These are phyloP conservation scores for Latrodectus hesperus DNA, from an alignment of 2,888 invertebrate species.

Conservation along the genomic window DNA sequence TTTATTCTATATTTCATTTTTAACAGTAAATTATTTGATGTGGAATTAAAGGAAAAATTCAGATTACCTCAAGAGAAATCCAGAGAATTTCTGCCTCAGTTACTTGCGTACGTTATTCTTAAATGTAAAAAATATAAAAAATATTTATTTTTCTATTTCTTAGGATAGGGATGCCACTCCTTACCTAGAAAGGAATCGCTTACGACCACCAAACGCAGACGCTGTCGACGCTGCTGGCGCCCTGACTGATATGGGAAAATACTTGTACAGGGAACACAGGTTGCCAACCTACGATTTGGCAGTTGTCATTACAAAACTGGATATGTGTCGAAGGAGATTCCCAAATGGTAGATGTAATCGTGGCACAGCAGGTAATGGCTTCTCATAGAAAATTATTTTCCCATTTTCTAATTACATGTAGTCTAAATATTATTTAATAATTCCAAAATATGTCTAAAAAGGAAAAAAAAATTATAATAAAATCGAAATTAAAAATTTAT, in stretches of 20 bases:
- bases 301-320: constrained; percentile 97
- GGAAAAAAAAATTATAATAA: no score
- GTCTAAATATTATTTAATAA: neutral
- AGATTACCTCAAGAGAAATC: no score
- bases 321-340: constrained; percentile 97
- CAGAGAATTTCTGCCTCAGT: no score
- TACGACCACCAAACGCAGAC: constrained; percentile 83
- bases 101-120: no score
- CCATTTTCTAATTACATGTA: neutral
- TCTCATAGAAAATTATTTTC: neutral
- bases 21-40: no score
- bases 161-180: constrained; percentile 96
- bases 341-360: constrained; percentile 97
- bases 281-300: constrained; percentile 96
- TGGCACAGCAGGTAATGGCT: constrained; percentile 93
- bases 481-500: no score
- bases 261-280: constrained; percentile 93
- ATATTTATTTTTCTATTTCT: neutral
- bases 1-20: no score
- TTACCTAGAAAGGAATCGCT: constrained; percentile 93
- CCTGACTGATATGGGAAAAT: constrained; percentile 97
- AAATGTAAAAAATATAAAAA: neutral
- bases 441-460: no score
- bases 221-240: constrained; percentile 96
- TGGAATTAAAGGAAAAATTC: no score